phyloP scores from a whole-genome alignment of 2,797 vertebrate genomes.

The Pipistrellus kuhlii region DNA sequence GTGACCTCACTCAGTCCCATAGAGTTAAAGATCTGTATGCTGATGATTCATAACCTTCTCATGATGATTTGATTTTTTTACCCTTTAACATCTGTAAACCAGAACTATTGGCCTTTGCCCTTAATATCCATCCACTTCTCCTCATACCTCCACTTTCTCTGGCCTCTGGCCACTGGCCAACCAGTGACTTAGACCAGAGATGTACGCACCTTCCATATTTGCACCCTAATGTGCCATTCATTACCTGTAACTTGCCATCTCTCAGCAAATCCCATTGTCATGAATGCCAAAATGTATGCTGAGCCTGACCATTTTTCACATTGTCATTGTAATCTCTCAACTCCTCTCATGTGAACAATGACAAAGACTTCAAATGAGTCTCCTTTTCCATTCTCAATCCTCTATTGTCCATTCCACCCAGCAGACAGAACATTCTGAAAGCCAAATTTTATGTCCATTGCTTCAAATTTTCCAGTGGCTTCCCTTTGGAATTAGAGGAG shows the following conservation, averaged over 20 bases:
- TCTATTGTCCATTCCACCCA: background rate
- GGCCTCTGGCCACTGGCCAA: background rate
- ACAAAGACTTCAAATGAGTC: slow-evolving; percentile 14
- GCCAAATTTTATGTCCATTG: background rate
- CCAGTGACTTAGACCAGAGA: background rate
- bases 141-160: background rate
- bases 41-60: background rate
- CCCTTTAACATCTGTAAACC: slow-evolving; percentile 16
- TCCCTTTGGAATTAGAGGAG: background rate
- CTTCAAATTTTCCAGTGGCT: slow-evolving; percentile 2
- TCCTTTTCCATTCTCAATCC: background rate
- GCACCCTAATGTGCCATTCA: background rate
- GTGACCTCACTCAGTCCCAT: background rate
- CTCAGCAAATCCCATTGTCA: background rate
- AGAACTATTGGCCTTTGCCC: background rate
- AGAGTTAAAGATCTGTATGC: slow-evolving; percentile 20
- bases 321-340: background rate
- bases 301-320: background rate
- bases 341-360: slow-evolving; percentile 3
- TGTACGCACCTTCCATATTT: background rate
- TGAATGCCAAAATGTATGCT: background rate
- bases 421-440: background rate
- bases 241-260: background rate
- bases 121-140: background rate
- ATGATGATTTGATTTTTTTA: background rate